Evolutionary conservation across 2,113 vertebrate species (phyloP).

Genomic region (Ptilonorhynchus violaceus): DNA sequence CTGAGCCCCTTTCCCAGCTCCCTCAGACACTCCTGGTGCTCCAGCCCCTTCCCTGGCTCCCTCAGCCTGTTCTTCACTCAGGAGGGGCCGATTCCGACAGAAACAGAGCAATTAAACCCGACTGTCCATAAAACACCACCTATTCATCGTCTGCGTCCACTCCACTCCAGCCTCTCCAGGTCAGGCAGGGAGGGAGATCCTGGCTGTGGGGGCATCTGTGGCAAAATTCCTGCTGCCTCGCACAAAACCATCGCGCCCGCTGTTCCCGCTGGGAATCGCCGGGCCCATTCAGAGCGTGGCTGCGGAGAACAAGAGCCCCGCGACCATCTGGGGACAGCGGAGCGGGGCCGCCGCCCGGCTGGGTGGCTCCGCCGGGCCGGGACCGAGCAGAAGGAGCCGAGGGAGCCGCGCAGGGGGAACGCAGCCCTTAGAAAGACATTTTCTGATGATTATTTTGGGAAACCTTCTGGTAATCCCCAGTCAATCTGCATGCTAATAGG

Average conservation of each 20-base stretch:
- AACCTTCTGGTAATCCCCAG: slow-evolving; percentile 69
- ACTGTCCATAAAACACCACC: rapidly evolving
- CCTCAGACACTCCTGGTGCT: background rate
- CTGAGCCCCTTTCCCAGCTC: background rate
- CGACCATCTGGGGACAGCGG: background rate
- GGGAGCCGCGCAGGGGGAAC: background rate
- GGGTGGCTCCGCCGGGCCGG: background rate
- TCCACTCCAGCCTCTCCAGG: rapidly evolving
- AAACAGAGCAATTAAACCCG: rapidly evolving
- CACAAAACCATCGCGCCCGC: background rate
- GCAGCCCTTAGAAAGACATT: slow-evolving; percentile 62
- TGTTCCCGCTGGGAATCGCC: background rate
- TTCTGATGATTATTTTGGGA: slow-evolving; percentile 69
- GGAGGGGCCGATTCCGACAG: background rate
- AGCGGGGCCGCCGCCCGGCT: background rate
- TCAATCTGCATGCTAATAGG: slow-evolving; percentile 73
- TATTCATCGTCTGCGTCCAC: rapidly evolving
- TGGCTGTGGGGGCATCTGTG: background rate
- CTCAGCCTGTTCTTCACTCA: background rate
- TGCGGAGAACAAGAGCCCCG: background rate
- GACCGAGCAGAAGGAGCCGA: background rate
- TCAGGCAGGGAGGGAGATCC: background rate
- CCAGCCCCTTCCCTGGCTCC: background rate
- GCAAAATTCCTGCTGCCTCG: background rate
- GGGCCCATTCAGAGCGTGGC: background rate